Percentiles rank a stretch among this genome's conserved stretches.
These are phyloP conservation scores for Limnephilus marmoratus DNA, from an alignment of 2,888 invertebrate genomes.

Conservation along the genomic window DNA sequence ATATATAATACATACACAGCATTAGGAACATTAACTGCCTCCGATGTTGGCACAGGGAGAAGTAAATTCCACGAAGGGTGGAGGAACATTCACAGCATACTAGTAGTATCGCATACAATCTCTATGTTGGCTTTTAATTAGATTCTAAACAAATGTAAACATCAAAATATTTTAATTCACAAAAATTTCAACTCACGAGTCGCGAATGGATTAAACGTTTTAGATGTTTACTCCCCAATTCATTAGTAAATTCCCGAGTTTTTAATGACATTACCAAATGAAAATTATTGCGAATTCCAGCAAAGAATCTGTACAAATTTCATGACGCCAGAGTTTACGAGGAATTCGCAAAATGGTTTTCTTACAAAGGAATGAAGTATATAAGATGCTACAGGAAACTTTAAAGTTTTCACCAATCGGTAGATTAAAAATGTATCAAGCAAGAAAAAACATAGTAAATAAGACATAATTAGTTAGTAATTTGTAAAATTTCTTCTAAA, in stretches of 20 bases:
- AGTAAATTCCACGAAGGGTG: neutral
- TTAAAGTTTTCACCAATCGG: too few relatives aligned
- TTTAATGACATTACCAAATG: neutral
- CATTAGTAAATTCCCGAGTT: too few relatives aligned
- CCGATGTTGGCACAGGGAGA: neutral
- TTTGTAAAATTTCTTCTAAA: too few relatives aligned
- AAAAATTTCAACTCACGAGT: conserved; percentile 42
- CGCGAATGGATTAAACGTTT: neutral
- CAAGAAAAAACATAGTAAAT: too few relatives aligned
- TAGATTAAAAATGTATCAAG: too few relatives aligned
- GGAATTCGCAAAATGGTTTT: too few relatives aligned
- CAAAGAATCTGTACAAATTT: too few relatives aligned
- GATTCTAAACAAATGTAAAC: conserved; percentile 59
- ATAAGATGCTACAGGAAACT: too few relatives aligned
- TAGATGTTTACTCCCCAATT: too few relatives aligned
- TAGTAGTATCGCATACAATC: conserved; percentile 54
- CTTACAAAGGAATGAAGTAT: too few relatives aligned
- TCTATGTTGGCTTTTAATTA: conserved; percentile 64
- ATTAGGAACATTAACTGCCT: conserved; percentile 2
- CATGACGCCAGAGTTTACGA: too few relatives aligned
- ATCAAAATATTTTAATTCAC: conserved; percentile 64
- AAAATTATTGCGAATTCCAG: neutral
- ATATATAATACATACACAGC: neutral
- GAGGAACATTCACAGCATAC: conserved; percentile 41
- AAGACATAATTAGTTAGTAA: too few relatives aligned